phyloP scores from a whole-genome alignment of 2,113 vertebrate genomes.

The Caloenas nicobarica region DNA sequence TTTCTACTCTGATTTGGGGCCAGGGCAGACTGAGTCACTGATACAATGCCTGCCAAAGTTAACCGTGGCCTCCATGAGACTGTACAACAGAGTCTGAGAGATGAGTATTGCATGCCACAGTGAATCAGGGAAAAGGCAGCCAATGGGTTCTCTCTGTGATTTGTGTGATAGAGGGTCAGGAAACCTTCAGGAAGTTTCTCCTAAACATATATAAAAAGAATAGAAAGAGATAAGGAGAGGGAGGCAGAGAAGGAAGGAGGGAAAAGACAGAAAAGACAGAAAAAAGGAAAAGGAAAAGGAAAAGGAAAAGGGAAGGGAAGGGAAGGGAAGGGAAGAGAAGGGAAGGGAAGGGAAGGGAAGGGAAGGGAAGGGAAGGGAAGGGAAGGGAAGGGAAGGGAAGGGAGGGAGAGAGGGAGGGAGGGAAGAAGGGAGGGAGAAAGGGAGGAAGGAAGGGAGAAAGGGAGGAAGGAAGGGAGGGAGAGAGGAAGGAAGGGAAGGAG shows the following conservation, averaged over 20 bases:
- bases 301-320: no score
- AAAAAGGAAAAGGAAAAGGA: not conserved
- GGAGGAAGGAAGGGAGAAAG: no score
- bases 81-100: not conserved
- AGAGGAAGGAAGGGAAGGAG: fast-evolving
- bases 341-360: no score
- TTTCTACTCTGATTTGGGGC: conserved; percentile 45
- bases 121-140: not conserved
- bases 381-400: not conserved
- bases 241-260: not conserved
- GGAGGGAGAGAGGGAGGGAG: no score
- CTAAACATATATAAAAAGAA: not conserved
- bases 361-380: no score
- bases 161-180: not conserved
- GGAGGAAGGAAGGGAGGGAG: no score
- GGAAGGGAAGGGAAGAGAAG: no score
- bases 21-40: conserved; percentile 52
- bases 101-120: not conserved
- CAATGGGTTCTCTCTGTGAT: not conserved
- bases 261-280: no score
- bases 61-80: not conserved
- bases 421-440: not conserved
- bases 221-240: not conserved
- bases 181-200: not conserved
- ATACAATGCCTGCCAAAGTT: not conserved